phyloP scores from a whole-genome alignment of 2,113 vertebrate genomes.

The Clupea harengus region DNA sequence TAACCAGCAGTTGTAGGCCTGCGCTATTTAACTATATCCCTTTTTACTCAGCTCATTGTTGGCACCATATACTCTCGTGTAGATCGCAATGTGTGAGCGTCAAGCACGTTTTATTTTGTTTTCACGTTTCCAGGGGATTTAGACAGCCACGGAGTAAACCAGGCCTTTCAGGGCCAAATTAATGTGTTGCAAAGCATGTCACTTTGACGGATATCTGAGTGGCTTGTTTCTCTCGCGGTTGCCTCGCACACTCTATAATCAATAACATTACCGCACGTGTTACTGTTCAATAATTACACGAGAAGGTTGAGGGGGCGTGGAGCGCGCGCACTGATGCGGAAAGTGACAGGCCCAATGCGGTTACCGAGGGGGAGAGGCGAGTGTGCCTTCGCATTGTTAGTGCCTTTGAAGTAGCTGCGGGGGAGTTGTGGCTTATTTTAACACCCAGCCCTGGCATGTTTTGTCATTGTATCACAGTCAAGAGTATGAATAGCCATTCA shows the following conservation, averaged over 20 bases:
- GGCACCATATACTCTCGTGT: background rate
- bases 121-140: background rate
- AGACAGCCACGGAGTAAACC: background rate
- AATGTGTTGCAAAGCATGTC: conserved; percentile 24
- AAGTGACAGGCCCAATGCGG: conserved; percentile 32
- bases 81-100: background rate
- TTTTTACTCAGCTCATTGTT: background rate
- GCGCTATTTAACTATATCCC: too few species aligned
- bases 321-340: conserved; percentile 5
- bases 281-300: conserved; percentile 37
- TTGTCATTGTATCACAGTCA: conserved; percentile 16
- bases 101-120: background rate
- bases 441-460: conserved; percentile 9
- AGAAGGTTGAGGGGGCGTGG: conserved; percentile 25
- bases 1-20: too few species aligned
- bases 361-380: conserved; percentile 18
- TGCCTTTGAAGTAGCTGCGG: conserved; percentile 17
- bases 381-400: conserved; percentile 22
- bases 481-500: conserved; percentile 20
- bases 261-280: conserved; percentile 32
- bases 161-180: background rate
- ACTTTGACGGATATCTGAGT: conserved; percentile 35
- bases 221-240: conserved; percentile 24
- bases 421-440: conserved; percentile 10
- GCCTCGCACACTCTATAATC: conserved; percentile 35